Evolutionary conservation across 2,113 vertebrate species (phyloP).

Genomic region (Piaya cayana): DNA sequence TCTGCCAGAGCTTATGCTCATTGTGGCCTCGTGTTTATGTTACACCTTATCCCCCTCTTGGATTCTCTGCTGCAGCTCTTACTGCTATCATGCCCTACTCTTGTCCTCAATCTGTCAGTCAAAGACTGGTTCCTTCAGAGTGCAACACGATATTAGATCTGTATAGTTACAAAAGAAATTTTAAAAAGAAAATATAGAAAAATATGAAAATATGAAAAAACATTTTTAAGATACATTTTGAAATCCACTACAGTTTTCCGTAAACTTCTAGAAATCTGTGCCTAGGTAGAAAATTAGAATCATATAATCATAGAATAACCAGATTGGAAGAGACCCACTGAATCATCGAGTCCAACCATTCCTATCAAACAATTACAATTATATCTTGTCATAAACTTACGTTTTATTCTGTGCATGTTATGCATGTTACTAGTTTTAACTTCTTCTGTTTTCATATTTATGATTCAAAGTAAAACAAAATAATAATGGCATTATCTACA

Average conservation of each 20-base stretch:
- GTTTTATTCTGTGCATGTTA: background rate
- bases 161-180: background rate
- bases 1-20: background rate
- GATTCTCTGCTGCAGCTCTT: background rate
- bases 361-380: too few species aligned
- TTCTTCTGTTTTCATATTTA: background rate
- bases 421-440: background rate
- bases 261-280: background rate
- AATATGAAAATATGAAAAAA: background rate
- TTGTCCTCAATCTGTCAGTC: conserved; percentile 11
- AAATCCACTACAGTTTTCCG: background rate
- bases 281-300: background rate
- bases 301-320: too few species aligned
- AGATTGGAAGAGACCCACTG: too few species aligned
- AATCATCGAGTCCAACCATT: too few species aligned
- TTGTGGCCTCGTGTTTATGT: background rate
- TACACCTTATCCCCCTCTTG: background rate
- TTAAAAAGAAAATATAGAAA: background rate
- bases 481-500: background rate
- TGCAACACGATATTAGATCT: background rate
- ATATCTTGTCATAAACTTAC: background rate
- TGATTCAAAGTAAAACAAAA: background rate
- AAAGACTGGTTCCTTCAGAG: background rate
- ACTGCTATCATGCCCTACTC: background rate
- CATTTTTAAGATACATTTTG: background rate